Evolutionary conservation across 2,888 invertebrate genomes (phyloP).

Genomic region (Desoria tigrina): DNA sequence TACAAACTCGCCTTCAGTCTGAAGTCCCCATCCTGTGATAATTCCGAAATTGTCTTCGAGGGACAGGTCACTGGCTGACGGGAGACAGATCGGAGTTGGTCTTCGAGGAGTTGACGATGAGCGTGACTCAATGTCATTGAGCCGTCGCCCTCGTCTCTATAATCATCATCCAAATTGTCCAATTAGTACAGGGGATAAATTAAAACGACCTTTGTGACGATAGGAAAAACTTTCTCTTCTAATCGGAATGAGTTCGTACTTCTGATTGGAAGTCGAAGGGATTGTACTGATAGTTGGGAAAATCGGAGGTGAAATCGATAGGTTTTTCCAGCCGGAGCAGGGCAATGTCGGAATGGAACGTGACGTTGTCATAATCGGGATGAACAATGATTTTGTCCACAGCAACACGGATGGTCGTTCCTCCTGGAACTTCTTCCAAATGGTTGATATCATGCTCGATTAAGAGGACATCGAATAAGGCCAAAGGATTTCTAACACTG

Average conservation of each 20-base stretch:
- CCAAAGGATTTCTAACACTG: constrained; percentile 1
- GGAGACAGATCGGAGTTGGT: constrained; percentile 46
- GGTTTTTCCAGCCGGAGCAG: constrained; percentile 37
- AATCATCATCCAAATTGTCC: constrained; percentile 6
- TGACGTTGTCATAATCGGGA: constrained; percentile 47
- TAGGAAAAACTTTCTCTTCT: background rate
- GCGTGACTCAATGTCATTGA: constrained; percentile 33
- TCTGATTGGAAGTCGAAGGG: constrained; percentile 27
- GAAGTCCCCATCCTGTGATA: constrained; percentile 50
- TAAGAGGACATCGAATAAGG: constrained; percentile 44
- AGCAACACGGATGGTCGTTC: constrained; percentile 33
- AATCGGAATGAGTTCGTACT: constrained; percentile 15
- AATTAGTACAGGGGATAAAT: constrained; percentile 6
- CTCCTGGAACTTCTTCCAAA: constrained; percentile 38
- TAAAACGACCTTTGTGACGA: background rate
- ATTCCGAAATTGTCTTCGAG: constrained; percentile 35
- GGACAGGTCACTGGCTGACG: constrained; percentile 23
- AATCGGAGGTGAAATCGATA: constrained; percentile 28
- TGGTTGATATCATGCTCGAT: constrained; percentile 48
- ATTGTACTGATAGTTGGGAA: constrained; percentile 11
- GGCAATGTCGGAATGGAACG: constrained; percentile 47
- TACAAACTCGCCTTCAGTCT: constrained; percentile 49
- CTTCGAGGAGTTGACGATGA: constrained; percentile 23
- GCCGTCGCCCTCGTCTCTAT: constrained; percentile 10
- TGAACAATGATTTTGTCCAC: constrained; percentile 44